Base-by-base conservation (phyloP, 2,888 invertebrate genomes). In the Zygothrica quintamaculata region DNA sequence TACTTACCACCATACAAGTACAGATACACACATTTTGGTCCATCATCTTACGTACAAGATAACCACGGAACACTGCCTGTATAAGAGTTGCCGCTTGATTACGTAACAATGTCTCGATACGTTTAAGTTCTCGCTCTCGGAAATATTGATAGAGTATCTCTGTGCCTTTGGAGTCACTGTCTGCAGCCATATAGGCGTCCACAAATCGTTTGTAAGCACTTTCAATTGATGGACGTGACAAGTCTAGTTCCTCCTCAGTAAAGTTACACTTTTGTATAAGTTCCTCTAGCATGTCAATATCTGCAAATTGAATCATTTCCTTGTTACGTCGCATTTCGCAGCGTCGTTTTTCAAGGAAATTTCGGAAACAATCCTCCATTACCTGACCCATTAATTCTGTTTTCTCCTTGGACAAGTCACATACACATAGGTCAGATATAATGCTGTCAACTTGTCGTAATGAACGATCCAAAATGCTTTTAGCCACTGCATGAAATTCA, bases 181-280 rank as follows among this genome's bases (percentile, higher is more conserved):
- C 74, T 0, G 88, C 88, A 0, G 74, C 50, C 74, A 89, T 84
- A 46, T 90, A 90, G 2, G 89, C 89, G 3, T 86, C 65, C 1
- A 89, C 86, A 51, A 90, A 91, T 9, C 89, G 88, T 16, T 81
- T 82, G 65, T 89, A 91, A 3, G 90, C 90, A 26, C 77, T 80
- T 40, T 88, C 88, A 29, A 91, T 89, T 5, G 88, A 74, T 8
- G 89, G 90, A 3, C 84, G 78, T 0, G 90, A 85, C 4, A 72
- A 50, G 29, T 79, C 59, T 18, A 91, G 64, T 50, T 91, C 90
- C 3, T 87, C 68, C 6, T 87, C 85, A 0, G 88, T 75, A 34
- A 91, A 87, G 5, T 84, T 70, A 36, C 90, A 90, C 57, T 88
- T 89, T 1, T 51, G 26, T 0, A 90, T 74, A 7, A 91, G 65